Conservation (phyloP, 1,140 invertebrate species). For the Trachymyrmex cornetzi region DNA sequence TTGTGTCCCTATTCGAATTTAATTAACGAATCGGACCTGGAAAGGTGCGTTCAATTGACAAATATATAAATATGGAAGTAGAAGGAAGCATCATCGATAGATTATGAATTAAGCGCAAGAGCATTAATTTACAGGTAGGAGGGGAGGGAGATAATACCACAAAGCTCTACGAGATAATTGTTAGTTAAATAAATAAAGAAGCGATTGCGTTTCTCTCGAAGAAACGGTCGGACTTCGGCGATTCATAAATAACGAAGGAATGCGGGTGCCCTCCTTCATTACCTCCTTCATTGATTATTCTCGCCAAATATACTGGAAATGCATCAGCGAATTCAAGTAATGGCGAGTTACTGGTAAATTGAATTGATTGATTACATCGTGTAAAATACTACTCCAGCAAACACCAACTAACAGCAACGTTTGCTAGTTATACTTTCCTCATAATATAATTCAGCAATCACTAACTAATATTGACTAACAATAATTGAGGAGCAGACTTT, state of each 20-base stretch:
- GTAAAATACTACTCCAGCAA: not conserved
- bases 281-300: not conserved
- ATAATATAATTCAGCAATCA: too few relatives aligned
- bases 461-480: too few relatives aligned
- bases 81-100: not conserved
- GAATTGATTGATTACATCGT: not conserved
- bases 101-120: conserved; percentile 4
- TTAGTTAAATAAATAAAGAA: conserved; percentile 67
- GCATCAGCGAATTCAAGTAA: not conserved
- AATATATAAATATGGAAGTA: not conserved
- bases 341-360: too few relatives aligned
- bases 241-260: conserved; percentile 75
- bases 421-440: too few relatives aligned
- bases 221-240: conserved; percentile 59
- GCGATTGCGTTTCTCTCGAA: conserved; percentile 38
- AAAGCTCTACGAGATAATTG: not conserved
- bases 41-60: not conserved
- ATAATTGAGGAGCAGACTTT: too few relatives aligned
- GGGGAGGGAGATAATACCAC: not conserved
- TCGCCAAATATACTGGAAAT: not conserved
- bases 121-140: not conserved
- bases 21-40: not conserved
- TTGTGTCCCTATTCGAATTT: not conserved
- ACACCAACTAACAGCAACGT: too few relatives aligned
- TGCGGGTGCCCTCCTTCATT: conserved; percentile 62